Conservation (phyloP, 2,113 vertebrate genomes). For the Hypanus sabinus region DNA sequence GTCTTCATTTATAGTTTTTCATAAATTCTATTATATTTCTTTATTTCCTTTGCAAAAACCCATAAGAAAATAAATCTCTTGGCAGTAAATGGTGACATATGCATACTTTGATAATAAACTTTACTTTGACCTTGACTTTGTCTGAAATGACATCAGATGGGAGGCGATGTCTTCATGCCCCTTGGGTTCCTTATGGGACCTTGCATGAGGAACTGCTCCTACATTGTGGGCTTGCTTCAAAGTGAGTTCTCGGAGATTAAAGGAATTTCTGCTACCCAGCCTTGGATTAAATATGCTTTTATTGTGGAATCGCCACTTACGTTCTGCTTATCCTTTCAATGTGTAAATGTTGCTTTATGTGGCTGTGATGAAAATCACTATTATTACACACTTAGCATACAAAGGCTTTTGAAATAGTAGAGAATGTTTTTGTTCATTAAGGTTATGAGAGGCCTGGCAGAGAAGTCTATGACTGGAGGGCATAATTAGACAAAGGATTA, state of each 20-base stretch:
- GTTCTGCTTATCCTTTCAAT: neutral
- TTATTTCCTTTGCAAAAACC: too few relatives aligned
- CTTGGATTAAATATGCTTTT: constrained; percentile 1
- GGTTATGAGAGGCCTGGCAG: too few relatives aligned
- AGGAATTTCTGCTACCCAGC: neutral
- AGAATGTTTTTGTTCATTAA: neutral
- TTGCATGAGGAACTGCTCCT: neutral
- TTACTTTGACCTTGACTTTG: too few relatives aligned
- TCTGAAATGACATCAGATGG: neutral
- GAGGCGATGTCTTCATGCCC: neutral
- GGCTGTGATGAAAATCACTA: neutral
- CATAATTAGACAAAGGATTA: too few relatives aligned
- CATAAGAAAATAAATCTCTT: too few relatives aligned
- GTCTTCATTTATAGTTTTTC: too few relatives aligned
- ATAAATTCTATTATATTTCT: too few relatives aligned
- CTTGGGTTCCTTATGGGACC: neutral
- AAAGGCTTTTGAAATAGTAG: constrained; percentile 1
- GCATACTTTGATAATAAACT: too few relatives aligned
- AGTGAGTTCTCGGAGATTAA: neutral
- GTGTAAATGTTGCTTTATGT: neutral
- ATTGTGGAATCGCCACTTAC: neutral
- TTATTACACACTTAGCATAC: neutral
- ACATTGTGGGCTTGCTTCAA: constrained; percentile 17
- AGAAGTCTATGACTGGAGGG: too few relatives aligned
- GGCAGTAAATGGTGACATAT: too few relatives aligned